phyloP scores from a whole-genome alignment of 2,113 vertebrate species.

The Oreamnos americanus region DNA sequence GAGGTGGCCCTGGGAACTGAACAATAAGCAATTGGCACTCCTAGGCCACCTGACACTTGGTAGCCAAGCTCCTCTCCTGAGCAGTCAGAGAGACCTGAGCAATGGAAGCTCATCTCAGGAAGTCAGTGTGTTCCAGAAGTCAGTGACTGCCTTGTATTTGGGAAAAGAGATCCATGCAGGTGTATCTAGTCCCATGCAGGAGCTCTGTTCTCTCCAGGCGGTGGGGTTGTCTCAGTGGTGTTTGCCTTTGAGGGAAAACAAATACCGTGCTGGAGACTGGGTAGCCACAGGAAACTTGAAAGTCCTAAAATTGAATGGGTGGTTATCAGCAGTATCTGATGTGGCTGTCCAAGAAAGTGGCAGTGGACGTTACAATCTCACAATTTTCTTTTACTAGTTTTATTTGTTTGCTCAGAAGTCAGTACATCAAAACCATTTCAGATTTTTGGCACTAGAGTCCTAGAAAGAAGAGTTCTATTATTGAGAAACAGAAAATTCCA shows the following conservation, averaged over 20 bases:
- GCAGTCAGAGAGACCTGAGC: not conserved
- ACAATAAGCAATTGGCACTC: not conserved
- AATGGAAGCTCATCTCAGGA: not conserved
- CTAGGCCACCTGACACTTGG: not conserved
- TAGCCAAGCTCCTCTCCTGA: not conserved
- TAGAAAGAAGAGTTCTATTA: not conserved
- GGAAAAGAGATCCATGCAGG: not conserved
- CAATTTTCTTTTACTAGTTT: not conserved
- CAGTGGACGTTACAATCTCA: not conserved
- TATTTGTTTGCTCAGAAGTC: not conserved
- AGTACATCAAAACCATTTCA: not conserved
- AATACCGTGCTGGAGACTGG: not conserved
- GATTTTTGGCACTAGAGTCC: not conserved
- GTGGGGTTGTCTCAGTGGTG: not conserved
- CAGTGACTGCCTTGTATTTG: not conserved
- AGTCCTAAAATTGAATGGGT: not conserved
- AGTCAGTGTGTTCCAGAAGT: not conserved
- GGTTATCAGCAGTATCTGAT: not conserved
- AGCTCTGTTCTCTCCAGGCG: too few relatives aligned
- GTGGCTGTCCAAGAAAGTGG: not conserved
- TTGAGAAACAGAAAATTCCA: not conserved
- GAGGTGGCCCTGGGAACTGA: not conserved
- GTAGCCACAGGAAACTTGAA: not conserved
- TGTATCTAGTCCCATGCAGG: not conserved
- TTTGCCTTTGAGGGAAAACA: not conserved